A percentile compares a stretch with the other conserved stretches of the same genome.
Conservation (phyloP, 2,113 vertebrate genomes). For the Archocentrus centrarchus region DNA sequence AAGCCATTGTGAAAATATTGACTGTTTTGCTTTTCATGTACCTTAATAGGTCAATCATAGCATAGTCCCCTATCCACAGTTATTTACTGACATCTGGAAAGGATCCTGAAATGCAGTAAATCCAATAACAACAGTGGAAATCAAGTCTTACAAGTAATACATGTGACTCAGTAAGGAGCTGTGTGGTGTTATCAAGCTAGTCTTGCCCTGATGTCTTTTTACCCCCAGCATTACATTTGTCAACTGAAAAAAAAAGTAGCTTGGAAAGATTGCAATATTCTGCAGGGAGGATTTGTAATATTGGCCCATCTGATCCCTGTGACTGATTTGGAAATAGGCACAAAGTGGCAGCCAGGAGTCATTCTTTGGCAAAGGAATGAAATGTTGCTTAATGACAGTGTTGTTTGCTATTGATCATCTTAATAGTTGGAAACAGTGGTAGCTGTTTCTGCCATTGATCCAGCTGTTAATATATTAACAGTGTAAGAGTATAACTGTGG, state of each 20-base stretch:
- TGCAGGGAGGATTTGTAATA: slow-evolving; percentile 50
- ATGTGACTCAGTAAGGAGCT: not conserved
- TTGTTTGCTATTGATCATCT: slow-evolving; percentile 3
- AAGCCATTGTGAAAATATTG: not conserved
- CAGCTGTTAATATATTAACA: slow-evolving; percentile 43
- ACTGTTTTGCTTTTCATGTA: not conserved
- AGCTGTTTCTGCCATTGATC: slow-evolving; percentile 14
- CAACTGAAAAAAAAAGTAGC: slow-evolving; percentile 16
- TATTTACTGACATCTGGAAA: not conserved
- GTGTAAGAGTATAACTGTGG: not conserved
- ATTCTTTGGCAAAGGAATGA: slow-evolving; percentile 22
- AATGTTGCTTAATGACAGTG: slow-evolving; percentile 48
- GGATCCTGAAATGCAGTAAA: not conserved
- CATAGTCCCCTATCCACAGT: not conserved
- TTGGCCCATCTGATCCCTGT: slow-evolving; percentile 2
- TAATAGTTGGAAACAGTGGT: slow-evolving; percentile 20
- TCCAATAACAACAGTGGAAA: not conserved
- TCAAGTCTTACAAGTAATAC: not conserved
- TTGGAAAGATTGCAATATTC: slow-evolving; percentile 23
- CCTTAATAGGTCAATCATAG: not conserved
- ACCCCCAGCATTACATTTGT: slow-evolving; percentile 24
- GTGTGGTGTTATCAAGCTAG: not conserved
- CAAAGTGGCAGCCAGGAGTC: slow-evolving; percentile 37
- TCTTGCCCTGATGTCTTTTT: not conserved
- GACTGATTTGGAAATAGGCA: slow-evolving; percentile 60